Evolutionary conservation across 2,888 invertebrate genomes (phyloP), one percentile per base, ranked within the genome.

Genomic region (Cyclophora punctaria): DNA sequence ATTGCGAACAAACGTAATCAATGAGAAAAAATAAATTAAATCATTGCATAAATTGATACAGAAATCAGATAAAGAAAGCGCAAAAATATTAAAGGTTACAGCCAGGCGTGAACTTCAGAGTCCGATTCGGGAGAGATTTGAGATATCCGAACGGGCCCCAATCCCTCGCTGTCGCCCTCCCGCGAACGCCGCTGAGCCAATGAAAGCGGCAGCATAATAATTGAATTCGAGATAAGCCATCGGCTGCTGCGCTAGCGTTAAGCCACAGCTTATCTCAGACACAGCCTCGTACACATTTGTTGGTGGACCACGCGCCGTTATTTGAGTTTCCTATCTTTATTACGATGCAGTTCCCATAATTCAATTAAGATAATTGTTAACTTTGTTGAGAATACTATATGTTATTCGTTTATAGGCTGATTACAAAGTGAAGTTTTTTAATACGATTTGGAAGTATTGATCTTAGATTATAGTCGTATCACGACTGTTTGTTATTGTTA

Each of bases 191-290:
- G 69, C 64, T 60, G 74, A 73, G 71, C 84, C 81, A 84, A 84
- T 84, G 85, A 78, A 83, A 81, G 78, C 78, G 80, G 71, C 73
- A 81, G 81, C 78, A 79, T 83, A 78, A 83, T 86, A 86, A 87
- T 87, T 87, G 87, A 85, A 86, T 83, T 84, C 82, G 80, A 83
- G 87, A 87, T 87, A 86, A 85, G 80, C 79, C 85, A 77, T 79
- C 80, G 77, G 77, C 75, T 83, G 83, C 80, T 78, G 78, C 68
- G 78, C 78, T 69, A 72, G 75, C 78, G 76, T 75, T 81, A 84
- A 84, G 80, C 81, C 76, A 64, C 66, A 75, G 82, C 80, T 86
- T 87, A 87, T 86, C 85, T 81, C 66, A 72, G 71, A 75, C 74
- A 71, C 67, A 70, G 75, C 73, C 74, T 73, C 73, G 76, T 76